phyloP scores from a whole-genome alignment of 2,888 invertebrate genomes.

The Cistogaster globosa region DNA sequence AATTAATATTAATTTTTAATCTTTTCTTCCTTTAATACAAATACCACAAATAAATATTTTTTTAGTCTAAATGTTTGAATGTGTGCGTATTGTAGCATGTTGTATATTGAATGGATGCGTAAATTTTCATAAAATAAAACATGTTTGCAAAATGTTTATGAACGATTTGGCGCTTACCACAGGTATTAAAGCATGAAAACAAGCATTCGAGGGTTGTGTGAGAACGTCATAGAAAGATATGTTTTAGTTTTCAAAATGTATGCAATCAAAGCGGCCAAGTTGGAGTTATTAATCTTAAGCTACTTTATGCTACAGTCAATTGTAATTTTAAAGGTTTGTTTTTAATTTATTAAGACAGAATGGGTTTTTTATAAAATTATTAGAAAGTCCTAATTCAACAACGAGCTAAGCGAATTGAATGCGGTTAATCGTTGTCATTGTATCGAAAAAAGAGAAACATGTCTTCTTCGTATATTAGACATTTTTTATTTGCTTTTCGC shows the following conservation, averaged over 20 bases:
- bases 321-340: too few relatives aligned
- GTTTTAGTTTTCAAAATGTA: not conserved
- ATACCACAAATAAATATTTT: conserved; percentile 32
- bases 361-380: too few relatives aligned
- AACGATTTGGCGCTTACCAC: conserved; percentile 58
- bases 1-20: not conserved
- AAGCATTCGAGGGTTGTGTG: conserved; percentile 28
- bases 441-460: too few relatives aligned
- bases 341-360: too few relatives aligned
- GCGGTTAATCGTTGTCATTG: too few relatives aligned
- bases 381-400: too few relatives aligned
- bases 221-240: not conserved
- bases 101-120: conserved; percentile 59
- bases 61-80: not conserved
- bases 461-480: too few relatives aligned
- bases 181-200: conserved; percentile 54
- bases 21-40: conserved; percentile 17
- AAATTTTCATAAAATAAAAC: conserved; percentile 63
- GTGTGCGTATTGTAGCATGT: conserved; percentile 30
- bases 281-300: too few relatives aligned
- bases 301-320: too few relatives aligned
- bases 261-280: not conserved
- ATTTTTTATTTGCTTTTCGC: too few relatives aligned
- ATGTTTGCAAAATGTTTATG: conserved; percentile 60
- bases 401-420: too few relatives aligned